Conservation (phyloP, 2,113 vertebrate genomes). For the Sigmodon hispidus region DNA sequence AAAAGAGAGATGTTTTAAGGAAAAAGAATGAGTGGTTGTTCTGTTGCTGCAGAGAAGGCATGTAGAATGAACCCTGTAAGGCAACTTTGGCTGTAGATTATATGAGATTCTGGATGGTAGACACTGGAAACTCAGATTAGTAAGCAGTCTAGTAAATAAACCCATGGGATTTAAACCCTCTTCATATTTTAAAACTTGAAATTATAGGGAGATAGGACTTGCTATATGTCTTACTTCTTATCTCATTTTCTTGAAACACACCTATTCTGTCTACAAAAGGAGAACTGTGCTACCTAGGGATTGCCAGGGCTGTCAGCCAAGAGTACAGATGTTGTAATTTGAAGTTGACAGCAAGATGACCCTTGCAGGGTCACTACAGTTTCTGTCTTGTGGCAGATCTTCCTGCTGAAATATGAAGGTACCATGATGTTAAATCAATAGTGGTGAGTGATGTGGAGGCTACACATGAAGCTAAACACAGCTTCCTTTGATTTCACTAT, state of each 20-base stretch:
- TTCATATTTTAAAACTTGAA: neutral
- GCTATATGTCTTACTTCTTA: neutral
- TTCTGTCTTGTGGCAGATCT: constrained; percentile 60
- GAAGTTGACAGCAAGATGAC: constrained; percentile 70
- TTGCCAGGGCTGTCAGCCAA: constrained; percentile 36
- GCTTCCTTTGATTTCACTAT: constrained; percentile 69
- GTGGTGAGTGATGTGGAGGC: constrained; percentile 64
- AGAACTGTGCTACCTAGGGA: neutral
- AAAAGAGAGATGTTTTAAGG: neutral
- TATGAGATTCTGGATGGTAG: neutral
- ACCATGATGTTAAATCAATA: constrained; percentile 76
- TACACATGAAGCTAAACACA: constrained; percentile 70
- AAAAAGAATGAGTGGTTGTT: neutral
- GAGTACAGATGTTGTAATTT: constrained; percentile 59
- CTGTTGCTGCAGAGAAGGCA: neutral
- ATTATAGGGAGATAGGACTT: neutral
- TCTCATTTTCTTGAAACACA: constrained; percentile 39
- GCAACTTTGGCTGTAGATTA: neutral
- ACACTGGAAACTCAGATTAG: neutral
- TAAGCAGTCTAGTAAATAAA: neutral
- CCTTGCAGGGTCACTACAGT: constrained; percentile 47
- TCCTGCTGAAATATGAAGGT: constrained; percentile 71
- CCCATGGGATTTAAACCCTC: neutral
- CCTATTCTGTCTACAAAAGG: constrained; percentile 3
- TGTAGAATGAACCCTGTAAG: neutral